A percentile compares a stretch with the other conserved stretches of the same genome.
Evolutionary conservation across 2,888 invertebrate species (phyloP).

Genomic region (Eristalinus sepulchralis): DNA sequence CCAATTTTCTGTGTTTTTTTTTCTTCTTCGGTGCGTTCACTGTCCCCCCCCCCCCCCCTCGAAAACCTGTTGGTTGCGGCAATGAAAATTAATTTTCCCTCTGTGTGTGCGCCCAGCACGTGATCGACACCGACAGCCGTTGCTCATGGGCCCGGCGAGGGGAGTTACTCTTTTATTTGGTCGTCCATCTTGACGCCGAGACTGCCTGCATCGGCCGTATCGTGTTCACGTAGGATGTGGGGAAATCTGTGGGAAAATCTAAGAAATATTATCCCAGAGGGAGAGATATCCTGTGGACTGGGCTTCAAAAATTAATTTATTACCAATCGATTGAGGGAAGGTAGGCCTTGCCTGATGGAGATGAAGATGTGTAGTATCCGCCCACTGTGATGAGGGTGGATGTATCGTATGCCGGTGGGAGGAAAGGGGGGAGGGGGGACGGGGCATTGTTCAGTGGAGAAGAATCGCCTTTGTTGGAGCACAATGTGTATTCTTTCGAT

Average conservation of each 20-base stretch:
- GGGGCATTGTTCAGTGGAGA: too few relatives aligned
- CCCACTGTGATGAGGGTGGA: too few relatives aligned
- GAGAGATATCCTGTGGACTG: conserved; percentile 9
- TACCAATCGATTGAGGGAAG: conserved; percentile 27
- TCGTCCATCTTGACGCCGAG: conserved; percentile 14
- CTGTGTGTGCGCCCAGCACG: neutral
- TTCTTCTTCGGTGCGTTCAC: neutral
- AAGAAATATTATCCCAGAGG: conserved; percentile 13
- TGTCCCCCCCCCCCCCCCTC: neutral
- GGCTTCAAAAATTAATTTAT: conserved; percentile 38
- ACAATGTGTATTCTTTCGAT: too few relatives aligned
- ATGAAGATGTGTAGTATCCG: neutral
- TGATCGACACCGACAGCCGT: conserved; percentile 16
- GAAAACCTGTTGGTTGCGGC: conserved; percentile 38
- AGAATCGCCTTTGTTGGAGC: too few relatives aligned
- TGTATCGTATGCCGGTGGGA: too few relatives aligned
- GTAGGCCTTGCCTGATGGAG: neutral
- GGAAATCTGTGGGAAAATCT: conserved; percentile 16
- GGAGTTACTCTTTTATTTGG: conserved; percentile 20
- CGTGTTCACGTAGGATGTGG: neutral
- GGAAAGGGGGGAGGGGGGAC: too few relatives aligned
- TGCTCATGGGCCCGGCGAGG: conserved; percentile 15
- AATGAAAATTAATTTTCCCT: conserved; percentile 37
- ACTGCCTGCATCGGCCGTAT: neutral
- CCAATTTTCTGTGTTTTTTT: neutral